These are phyloP conservation scores for Drosophila parvula DNA, from an alignment of 1,140 invertebrate species.

Conservation along the genomic window DNA sequence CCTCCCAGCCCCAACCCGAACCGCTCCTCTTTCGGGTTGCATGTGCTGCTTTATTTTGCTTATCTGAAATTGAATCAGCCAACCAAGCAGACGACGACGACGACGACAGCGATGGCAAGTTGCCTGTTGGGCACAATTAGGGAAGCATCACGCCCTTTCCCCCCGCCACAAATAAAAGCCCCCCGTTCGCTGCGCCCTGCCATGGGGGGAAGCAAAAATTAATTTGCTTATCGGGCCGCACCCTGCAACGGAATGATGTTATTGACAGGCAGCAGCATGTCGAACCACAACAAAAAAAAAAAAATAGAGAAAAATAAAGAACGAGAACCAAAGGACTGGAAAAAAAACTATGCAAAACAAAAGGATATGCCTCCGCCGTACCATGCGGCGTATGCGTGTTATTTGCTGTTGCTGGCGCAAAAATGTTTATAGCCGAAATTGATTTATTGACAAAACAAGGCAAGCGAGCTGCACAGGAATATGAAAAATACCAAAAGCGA, in stretches of 20 bases:
- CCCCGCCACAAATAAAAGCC: neutral
- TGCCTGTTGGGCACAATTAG: slow-evolving; percentile 78
- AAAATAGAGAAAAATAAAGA: slow-evolving; percentile 25
- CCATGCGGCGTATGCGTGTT: slow-evolving; percentile 76
- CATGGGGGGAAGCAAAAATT: slow-evolving; percentile 62
- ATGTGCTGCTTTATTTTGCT: slow-evolving; percentile 82
- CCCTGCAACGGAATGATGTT: slow-evolving; percentile 73
- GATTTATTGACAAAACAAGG: slow-evolving; percentile 81
- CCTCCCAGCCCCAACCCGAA: neutral
- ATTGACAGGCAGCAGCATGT: slow-evolving; percentile 70
- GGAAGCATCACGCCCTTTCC: slow-evolving; percentile 46
- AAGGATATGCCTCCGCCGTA: slow-evolving; percentile 39
- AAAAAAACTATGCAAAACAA: slow-evolving; percentile 70
- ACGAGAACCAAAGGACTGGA: slow-evolving; percentile 12
- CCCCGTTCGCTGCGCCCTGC: neutral
- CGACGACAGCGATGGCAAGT: slow-evolving; percentile 52
- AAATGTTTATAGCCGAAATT: slow-evolving; percentile 77
- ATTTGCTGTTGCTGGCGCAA: slow-evolving; percentile 52
- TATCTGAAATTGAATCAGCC: slow-evolving; percentile 81
- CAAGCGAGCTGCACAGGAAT: slow-evolving; percentile 43
- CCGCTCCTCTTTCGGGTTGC: slow-evolving; percentile 39
- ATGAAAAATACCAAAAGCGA: slow-evolving; percentile 63
- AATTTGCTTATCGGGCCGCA: slow-evolving; percentile 81
- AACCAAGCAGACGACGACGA: slow-evolving; percentile 65
- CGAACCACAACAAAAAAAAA: slow-evolving; percentile 48